These are phyloP conservation scores for Pachypanchax playfairii DNA, from an alignment of 2,113 vertebrate species.

Conservation along the genomic window DNA sequence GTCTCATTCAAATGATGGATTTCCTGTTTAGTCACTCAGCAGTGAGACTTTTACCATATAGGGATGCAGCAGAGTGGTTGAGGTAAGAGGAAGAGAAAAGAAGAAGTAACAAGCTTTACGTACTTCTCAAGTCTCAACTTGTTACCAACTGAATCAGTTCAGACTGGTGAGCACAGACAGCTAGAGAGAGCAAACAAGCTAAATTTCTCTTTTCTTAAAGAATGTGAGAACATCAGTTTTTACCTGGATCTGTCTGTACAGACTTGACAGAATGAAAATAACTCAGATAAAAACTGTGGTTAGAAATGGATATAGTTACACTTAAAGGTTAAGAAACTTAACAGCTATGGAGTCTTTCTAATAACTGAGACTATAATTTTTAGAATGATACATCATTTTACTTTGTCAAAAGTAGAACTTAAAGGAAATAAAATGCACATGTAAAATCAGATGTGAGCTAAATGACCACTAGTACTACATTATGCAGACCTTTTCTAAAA, in stretches of 20 bases:
- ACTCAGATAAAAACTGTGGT: background rate
- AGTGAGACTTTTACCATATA: slow-evolving; percentile 74
- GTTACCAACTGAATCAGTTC: slow-evolving; percentile 38
- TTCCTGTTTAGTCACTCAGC: slow-evolving; percentile 65
- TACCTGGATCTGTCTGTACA: slow-evolving; percentile 46
- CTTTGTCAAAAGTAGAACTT: no score
- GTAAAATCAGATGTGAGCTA: no score
- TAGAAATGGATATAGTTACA: no score
- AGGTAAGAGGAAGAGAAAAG: slow-evolving; percentile 58
- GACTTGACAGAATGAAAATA: slow-evolving; percentile 15
- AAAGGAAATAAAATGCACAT: no score
- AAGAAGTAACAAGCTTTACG: slow-evolving; percentile 49
- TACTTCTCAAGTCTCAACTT: slow-evolving; percentile 66
- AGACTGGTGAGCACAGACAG: slow-evolving; percentile 17
- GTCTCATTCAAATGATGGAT: slow-evolving; percentile 40
- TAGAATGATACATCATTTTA: no score
- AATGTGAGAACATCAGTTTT: slow-evolving; percentile 4
- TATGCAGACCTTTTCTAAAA: no score
- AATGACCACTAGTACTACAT: no score
- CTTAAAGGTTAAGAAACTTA: no score
- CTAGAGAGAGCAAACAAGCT: slow-evolving; percentile 38
- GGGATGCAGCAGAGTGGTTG: slow-evolving; percentile 49
- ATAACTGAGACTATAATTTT: no score
- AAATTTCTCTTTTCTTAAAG: slow-evolving; percentile 22
- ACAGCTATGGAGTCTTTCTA: no score